Base-by-base conservation (phyloP, 2,888 invertebrate genomes). In the Orthosia cruda region DNA sequence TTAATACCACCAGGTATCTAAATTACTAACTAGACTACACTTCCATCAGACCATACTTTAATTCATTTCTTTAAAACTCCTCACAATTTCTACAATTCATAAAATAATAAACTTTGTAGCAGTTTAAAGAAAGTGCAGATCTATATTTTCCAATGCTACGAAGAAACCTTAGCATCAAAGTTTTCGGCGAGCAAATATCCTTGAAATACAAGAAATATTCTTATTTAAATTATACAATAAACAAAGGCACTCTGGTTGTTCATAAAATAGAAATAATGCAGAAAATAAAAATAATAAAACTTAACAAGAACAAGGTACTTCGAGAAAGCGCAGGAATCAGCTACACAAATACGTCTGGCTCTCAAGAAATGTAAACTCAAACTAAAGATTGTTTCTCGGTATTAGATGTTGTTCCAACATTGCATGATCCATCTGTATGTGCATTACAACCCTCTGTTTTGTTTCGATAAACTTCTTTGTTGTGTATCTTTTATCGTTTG, bases 391-490 rank as follows among this genome's bases (percentile, higher is more conserved):
- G 74, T 61, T 69, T 76, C 58, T 63, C 23, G 64, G 67, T 68
- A 76, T 69, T 54, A 69, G 68, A 79, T 76, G 67, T 74, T 74
- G 76, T 76, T 83, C 32, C 61, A 69, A 73, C 65, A 67, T 74
- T 58, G 80, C 72, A 77, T 80, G 83, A 80, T 79, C 68, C 54
- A 77, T 80, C 71, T 73, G 61, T 67, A 70, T 70, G 83, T 80
- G 83, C 64, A 84, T 76, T 66, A 55, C 58, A 23, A 69, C 26
- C 45, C 15, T 64, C 62, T 63, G 58, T 71, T 82, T 68, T 70
- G 40, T 62, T 63, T 32, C 40, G 55, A 59, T 68, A 50, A 66
- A 71, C 58, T 49, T 69, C 63, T 72, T 76, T 71, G 77, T 68
- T 50, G 26, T 50, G 15, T 32, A 32, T 52, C 47, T 49, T 47